phyloP scores from a whole-genome alignment of 37 sponge, comb jelly and placozoan species.

The Amphimedon queenslandica region DNA sequence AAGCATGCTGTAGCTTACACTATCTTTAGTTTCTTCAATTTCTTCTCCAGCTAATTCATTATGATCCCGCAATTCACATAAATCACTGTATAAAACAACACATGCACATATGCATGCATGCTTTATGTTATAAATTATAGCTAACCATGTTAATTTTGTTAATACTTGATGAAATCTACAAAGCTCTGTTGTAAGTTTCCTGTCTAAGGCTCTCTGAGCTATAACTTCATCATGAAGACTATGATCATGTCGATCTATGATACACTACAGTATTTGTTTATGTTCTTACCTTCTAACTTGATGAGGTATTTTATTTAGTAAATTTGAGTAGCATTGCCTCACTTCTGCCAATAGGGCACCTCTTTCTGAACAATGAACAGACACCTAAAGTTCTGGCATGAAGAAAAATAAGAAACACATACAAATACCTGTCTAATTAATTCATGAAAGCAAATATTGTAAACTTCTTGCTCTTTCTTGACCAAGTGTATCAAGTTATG shows the following conservation, averaged over 20 bases:
- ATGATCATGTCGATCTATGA: background rate
- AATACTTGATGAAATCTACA: constrained; percentile 42
- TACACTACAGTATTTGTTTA: background rate
- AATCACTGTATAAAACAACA: constrained; percentile 46
- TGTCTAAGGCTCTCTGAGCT: constrained; percentile 92
- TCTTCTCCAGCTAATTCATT: constrained; percentile 61
- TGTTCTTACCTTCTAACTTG: constrained; percentile 79
- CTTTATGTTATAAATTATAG: background rate
- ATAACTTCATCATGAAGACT: constrained; percentile 92
- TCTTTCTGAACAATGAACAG: constrained; percentile 87
- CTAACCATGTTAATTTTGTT: background rate
- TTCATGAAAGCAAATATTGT: constrained; percentile 96
- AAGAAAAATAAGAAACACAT: too few species aligned
- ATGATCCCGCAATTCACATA: constrained; percentile 67
- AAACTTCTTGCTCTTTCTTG: constrained; percentile 90
- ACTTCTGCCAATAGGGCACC: constrained; percentile 88
- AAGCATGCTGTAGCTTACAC: constrained; percentile 35
- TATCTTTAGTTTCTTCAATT: constrained; percentile 54
- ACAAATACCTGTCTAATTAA: too few species aligned
- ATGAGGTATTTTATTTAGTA: constrained; percentile 83
- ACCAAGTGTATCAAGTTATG: constrained; percentile 87
- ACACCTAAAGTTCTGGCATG: constrained; percentile 85
- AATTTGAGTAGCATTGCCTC: constrained; percentile 67
- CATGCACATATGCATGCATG: too few species aligned
- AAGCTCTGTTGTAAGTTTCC: constrained; percentile 78